These are phyloP conservation scores for Hystrix brachyura DNA, from an alignment of 2,113 vertebrate species.

Conservation along the genomic window DNA sequence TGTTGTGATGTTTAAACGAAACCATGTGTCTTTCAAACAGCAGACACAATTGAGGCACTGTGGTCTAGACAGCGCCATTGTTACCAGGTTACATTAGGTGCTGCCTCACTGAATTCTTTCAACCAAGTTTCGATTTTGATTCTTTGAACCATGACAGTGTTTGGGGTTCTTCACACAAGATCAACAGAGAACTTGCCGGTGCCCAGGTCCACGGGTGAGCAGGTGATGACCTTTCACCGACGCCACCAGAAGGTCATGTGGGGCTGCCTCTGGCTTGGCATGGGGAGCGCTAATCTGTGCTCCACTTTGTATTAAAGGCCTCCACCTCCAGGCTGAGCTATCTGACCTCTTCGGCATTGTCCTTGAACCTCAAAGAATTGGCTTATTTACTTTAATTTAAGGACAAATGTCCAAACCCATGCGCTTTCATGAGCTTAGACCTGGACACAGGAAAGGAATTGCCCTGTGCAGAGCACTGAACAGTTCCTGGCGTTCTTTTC, in stretches of 20 bases:
- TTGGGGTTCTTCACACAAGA: background rate
- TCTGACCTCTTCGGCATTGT: background rate
- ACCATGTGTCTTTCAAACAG: background rate
- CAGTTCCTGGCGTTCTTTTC: background rate
- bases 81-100: background rate
- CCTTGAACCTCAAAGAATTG: constrained; percentile 32
- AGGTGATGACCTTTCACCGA: background rate
- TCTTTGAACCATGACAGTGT: constrained; percentile 1
- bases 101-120: background rate
- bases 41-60: background rate
- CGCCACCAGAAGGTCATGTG: background rate
- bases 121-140: background rate
- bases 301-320: background rate
- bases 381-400: constrained; percentile 31
- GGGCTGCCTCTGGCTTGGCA: background rate
- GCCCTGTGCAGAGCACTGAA: background rate
- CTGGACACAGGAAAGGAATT: background rate
- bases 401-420: background rate
- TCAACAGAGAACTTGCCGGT: background rate
- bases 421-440: background rate
- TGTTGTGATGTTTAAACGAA: background rate
- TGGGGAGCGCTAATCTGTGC: background rate
- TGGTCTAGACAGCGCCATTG: background rate
- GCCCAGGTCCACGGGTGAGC: background rate
- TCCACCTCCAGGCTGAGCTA: background rate